phyloP scores from a whole-genome alignment of 2,113 vertebrate species.

The Gulo gulo region DNA sequence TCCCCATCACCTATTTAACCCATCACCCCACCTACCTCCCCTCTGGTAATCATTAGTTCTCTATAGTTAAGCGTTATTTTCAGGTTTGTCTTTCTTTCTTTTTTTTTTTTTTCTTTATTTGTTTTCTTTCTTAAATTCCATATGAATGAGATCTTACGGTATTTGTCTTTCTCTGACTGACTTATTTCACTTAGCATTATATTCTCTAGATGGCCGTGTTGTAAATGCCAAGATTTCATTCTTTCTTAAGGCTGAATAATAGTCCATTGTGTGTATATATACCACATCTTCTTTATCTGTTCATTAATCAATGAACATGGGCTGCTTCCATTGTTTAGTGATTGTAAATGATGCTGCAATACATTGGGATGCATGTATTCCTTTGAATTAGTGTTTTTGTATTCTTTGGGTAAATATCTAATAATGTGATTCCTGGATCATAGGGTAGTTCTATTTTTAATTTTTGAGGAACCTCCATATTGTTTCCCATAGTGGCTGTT shows the following conservation, averaged over 20 bases:
- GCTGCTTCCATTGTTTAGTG: not conserved
- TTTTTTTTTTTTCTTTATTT: not conserved
- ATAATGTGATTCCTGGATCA: not conserved
- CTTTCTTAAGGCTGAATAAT: not conserved
- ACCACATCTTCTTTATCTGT: not conserved
- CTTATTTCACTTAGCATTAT: not conserved
- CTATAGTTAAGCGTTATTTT: not conserved
- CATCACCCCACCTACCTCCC: not conserved
- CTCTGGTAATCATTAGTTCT: not conserved
- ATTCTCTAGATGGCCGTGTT: not conserved
- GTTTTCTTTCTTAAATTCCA: not conserved
- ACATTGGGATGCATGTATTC: not conserved
- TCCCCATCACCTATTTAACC: not conserved
- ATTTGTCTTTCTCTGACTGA: not conserved
- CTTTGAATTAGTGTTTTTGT: not conserved
- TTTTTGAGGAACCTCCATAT: not conserved
- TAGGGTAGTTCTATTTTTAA: not conserved
- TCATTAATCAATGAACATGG: not conserved
- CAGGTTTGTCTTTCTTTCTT: not conserved
- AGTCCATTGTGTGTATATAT: not conserved
- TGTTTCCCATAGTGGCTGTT: not conserved
- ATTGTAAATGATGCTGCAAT: not conserved
- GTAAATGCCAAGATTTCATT: not conserved
- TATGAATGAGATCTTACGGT: not conserved
- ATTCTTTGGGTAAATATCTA: not conserved